phyloP scores from a whole-genome alignment of 2,797 vertebrate species.

The Scolopax bukidnonensis region DNA sequence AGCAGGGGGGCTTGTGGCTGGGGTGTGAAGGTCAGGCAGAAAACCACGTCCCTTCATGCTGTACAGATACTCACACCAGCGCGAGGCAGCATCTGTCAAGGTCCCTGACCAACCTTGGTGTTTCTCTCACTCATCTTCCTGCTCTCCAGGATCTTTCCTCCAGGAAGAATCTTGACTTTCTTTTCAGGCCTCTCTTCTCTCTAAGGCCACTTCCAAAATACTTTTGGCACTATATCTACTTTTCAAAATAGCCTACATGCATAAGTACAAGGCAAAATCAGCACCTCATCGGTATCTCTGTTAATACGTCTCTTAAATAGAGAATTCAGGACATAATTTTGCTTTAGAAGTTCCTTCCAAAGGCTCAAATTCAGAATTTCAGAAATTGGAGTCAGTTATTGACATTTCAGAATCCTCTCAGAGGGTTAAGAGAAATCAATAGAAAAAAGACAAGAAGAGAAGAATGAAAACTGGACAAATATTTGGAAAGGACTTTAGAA shows the following conservation, averaged over 20 bases:
- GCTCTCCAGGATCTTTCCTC: neutral
- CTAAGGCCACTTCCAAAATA: neutral
- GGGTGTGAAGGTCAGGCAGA: neutral
- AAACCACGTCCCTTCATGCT: neutral
- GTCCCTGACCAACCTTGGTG: neutral
- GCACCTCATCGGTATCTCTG: rapidly evolving
- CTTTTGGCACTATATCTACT: neutral
- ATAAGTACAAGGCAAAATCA: neutral
- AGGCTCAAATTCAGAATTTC: neutral
- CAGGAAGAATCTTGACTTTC: neutral
- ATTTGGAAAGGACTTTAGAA: neutral
- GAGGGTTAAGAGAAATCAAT: neutral
- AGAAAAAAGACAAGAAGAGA: neutral
- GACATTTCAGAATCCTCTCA: neutral
- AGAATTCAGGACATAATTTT: neutral
- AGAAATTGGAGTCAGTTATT: neutral
- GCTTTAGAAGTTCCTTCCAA: neutral
- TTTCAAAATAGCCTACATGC: neutral
- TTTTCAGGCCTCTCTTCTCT: neutral
- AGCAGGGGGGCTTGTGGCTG: neutral
- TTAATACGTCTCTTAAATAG: neutral
- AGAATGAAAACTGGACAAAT: neutral
- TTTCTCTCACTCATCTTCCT: neutral
- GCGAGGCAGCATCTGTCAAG: rapidly evolving
- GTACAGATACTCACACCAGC: neutral